A percentile compares a stretch with the other conserved stretches of the same genome.
phyloP scores from a whole-genome alignment of 1,140 invertebrate species.

The Melanaphis sacchari region DNA sequence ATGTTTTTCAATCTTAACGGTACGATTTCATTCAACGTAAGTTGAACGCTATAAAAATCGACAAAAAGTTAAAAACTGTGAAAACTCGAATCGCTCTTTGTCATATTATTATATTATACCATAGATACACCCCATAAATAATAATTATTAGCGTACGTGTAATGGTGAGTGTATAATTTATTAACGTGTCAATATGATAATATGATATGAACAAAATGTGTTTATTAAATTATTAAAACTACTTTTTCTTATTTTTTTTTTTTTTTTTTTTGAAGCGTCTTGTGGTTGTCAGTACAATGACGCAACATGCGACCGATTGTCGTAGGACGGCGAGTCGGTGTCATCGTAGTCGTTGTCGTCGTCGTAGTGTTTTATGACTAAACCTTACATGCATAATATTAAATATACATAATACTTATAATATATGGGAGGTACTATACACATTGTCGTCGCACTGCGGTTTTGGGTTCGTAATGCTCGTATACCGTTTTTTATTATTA shows the following conservation, averaged over 20 bases:
- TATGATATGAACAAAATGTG: background rate
- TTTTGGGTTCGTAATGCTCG: background rate
- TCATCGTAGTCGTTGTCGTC: background rate
- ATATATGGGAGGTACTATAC: background rate
- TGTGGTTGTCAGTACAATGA: background rate
- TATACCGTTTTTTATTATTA: background rate
- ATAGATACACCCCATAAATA: background rate
- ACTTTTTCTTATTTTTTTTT: no score
- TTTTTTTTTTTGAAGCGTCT: background rate
- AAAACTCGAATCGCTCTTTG: no score
- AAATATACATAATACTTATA: background rate
- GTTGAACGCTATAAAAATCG: no score
- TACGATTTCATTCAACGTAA: no score
- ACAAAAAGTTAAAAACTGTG: no score
- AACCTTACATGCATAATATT: background rate
- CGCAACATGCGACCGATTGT: conserved; percentile 29
- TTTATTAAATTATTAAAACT: background rate
- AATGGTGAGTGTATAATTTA: background rate
- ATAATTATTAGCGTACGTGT: background rate
- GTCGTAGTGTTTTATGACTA: conserved; percentile 3
- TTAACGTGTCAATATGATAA: background rate
- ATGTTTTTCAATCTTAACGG: no score
- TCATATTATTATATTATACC: no score
- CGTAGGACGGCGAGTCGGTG: conserved; percentile 15
- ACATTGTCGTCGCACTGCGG: background rate